Evolutionary conservation across 2,888 invertebrate species (phyloP), one percentile per base, ranked within the genome.

Genomic region (Helicoverpa assulta): DNA sequence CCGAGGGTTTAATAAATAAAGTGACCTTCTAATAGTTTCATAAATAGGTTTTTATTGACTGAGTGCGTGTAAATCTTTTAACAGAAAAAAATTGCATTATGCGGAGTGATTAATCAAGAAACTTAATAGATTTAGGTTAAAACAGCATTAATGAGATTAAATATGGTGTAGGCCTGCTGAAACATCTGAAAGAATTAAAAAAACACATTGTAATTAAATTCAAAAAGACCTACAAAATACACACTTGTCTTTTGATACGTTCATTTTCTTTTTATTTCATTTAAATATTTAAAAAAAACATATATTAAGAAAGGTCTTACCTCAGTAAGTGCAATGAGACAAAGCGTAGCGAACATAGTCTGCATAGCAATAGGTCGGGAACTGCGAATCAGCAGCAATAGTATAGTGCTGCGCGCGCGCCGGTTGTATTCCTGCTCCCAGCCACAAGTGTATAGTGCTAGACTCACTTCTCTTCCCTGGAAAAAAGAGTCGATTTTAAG

Each of bases 381-480:
- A 3, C 77, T 55, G 0, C 81, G 76, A 33, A 58, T 68, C 8
- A 73, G 60, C 6, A 84, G 55, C 2, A 76, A 21, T 1, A 60
- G 16, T 1, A 79, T 37, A 1, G 63, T 68, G n/a, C 43, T 68
- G 54, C 79, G 73, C 4, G 65, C 58, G 2, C 73, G 66, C 18
- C 57, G 61, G 7, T 76, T 56, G 53, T 74, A 67, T 3, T 55
- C 52, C 0, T 47, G 52, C 61, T 83, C 84, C 84, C 84, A 83
- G 2, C 81, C 78, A 33, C 82, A 78, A 5, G 56, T 29, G 57
- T 84, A 84, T 8, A 75, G 50, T 0, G 81, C 69, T 54, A 57
- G 51, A 0, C 77, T 60, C 2, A 83, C 29, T 29, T 76, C 72
- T 53, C 79, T 75, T 21, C 81, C 73, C 82, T 83, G 67, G 4